These are phyloP conservation scores for Xanthorhoe designata DNA, from an alignment of 2,888 invertebrate species.

Conservation along the genomic window DNA sequence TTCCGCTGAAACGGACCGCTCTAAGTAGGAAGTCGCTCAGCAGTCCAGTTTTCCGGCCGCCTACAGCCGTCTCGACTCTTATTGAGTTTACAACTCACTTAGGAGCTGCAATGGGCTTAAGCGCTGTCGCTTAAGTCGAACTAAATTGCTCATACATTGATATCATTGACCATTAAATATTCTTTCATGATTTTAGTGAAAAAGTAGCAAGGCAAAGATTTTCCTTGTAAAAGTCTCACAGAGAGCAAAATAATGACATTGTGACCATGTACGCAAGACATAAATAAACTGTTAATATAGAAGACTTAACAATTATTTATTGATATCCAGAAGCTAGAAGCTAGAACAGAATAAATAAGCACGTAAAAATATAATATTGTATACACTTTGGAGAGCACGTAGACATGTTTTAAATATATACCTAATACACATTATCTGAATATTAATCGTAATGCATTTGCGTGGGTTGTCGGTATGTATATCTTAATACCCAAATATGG, in stretches of 20 bases:
- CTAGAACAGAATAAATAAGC: neutral
- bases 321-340: neutral
- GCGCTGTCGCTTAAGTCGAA: conserved; percentile 77
- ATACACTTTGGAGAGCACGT: conserved; percentile 38
- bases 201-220: neutral
- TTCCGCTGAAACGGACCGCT: conserved; percentile 75
- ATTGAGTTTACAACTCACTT: conserved; percentile 83
- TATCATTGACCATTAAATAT: conserved; percentile 66
- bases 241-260: neutral
- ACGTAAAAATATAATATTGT: neutral
- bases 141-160: conserved; percentile 79
- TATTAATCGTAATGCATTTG: conserved; percentile 51
- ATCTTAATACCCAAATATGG: conserved; percentile 37
- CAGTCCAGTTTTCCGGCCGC: conserved; percentile 80
- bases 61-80: conserved; percentile 79
- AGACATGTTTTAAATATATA: conserved; percentile 34
- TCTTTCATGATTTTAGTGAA: conserved; percentile 48
- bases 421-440: conserved; percentile 46
- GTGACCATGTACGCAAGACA: neutral
- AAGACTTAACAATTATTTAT: neutral
- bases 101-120: conserved; percentile 78
- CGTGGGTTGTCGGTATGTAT: conserved; percentile 40
- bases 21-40: conserved; percentile 83
- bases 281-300: neutral
- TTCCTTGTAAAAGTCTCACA: neutral